These are phyloP conservation scores for Cyclophora punctaria DNA, from an alignment of 2,888 invertebrate genomes.

Conservation along the genomic window DNA sequence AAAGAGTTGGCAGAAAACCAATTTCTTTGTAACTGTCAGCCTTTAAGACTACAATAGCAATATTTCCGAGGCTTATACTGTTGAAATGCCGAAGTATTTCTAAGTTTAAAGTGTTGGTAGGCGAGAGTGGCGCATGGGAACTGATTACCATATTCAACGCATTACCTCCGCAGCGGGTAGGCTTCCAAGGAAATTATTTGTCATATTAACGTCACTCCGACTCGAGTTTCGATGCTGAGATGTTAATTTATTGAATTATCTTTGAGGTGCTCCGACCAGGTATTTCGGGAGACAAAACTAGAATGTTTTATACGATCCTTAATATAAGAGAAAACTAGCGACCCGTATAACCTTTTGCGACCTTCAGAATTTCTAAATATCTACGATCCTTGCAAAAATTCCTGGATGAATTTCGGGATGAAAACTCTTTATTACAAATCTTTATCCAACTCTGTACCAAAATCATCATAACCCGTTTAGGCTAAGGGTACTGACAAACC, in stretches of 20 bases:
- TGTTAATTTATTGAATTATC: conserved; percentile 66
- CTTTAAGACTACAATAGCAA: conserved; percentile 7
- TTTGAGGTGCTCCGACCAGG: conserved; percentile 33
- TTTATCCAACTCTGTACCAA: no score
- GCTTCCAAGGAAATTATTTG: conserved; percentile 67
- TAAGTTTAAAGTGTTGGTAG: conserved; percentile 47
- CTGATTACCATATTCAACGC: conserved; percentile 68
- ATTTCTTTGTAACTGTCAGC: background rate
- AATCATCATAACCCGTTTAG: no score
- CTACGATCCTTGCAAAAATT: no score
- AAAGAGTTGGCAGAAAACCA: background rate
- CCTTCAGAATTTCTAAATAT: no score
- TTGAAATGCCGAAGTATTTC: conserved; percentile 42
- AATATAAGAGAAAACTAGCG: no score
- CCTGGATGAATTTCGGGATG: no score
- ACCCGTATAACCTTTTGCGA: no score
- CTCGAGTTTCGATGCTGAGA: conserved; percentile 49
- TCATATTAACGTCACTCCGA: conserved; percentile 69
- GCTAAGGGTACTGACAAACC: no score
- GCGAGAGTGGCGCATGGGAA: conserved; percentile 52
- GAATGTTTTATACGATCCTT: no score
- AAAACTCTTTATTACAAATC: no score
- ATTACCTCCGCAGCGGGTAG: conserved; percentile 52
- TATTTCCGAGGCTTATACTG: conserved; percentile 15
- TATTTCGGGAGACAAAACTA: no score